phyloP scores from a whole-genome alignment of 2,797 vertebrate species.

The Hozukius guyotensis region DNA sequence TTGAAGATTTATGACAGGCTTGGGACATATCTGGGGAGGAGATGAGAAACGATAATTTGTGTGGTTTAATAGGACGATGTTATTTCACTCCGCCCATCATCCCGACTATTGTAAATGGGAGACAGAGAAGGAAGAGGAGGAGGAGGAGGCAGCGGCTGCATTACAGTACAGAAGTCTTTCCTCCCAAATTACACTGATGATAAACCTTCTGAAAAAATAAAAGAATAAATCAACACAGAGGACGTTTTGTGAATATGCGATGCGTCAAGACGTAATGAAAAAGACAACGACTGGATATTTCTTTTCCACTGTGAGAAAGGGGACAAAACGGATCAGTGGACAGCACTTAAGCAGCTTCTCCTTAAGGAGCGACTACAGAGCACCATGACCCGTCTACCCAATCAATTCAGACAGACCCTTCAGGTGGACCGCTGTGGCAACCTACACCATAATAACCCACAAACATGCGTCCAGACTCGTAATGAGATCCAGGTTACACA shows the following conservation, averaged over 20 bases:
- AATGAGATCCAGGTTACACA: constrained; percentile 39
- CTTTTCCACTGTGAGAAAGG: neutral
- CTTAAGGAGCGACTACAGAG: constrained; percentile 12
- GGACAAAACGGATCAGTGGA: constrained; percentile 24
- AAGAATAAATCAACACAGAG: constrained; percentile 35
- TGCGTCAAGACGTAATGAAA: constrained; percentile 45
- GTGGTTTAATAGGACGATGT: constrained; percentile 55
- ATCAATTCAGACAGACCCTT: constrained; percentile 12
- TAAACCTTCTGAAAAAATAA: constrained; percentile 23
- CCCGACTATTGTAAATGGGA: constrained; percentile 11
- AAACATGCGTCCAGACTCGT: constrained; percentile 6
- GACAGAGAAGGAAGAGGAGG: neutral
- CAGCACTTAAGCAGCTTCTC: constrained; percentile 44
- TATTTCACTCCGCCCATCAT: constrained; percentile 42
- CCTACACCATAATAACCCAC: neutral
- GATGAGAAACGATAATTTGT: constrained; percentile 63
- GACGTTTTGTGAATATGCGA: constrained; percentile 16
- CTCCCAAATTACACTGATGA: constrained; percentile 37
- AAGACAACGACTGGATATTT: constrained; percentile 31
- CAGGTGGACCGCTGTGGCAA: neutral
- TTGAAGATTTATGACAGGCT: constrained; percentile 59
- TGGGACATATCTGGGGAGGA: constrained; percentile 46
- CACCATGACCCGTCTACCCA: neutral
- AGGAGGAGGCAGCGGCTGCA: neutral
- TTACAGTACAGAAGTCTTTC: neutral